Conservation (phyloP, 2,797 vertebrate species). For the Leontopithecus rosalia region DNA sequence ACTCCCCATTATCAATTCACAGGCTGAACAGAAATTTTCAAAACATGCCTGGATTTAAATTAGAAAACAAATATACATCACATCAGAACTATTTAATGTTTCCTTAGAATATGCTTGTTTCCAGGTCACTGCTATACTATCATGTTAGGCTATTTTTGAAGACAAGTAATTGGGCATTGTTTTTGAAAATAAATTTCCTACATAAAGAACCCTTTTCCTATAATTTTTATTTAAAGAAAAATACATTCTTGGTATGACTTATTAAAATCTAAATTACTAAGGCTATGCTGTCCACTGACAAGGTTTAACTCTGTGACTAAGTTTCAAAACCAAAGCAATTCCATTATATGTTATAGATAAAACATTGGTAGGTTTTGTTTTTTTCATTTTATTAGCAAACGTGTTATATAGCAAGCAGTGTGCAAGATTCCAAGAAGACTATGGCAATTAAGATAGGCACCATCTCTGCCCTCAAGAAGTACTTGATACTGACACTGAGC, state of each 20-base stretch:
- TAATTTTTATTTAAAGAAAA: conserved; percentile 29
- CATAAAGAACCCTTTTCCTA: background rate
- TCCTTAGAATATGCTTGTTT: background rate
- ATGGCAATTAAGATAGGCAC: background rate
- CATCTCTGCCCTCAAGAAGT: background rate
- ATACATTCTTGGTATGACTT: background rate
- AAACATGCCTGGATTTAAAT: background rate
- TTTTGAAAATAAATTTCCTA: conserved; percentile 38
- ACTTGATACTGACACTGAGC: background rate
- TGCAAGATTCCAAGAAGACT: background rate
- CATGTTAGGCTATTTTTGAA: background rate
- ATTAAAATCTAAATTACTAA: conserved; percentile 40
- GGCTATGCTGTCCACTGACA: background rate
- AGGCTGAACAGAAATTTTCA: conserved; percentile 15
- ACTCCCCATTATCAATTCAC: background rate
- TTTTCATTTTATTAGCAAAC: conserved; percentile 2
- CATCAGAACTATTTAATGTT: background rate
- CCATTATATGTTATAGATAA: background rate
- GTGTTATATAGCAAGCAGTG: background rate
- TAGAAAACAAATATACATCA: conserved; percentile 33
- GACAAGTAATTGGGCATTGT: background rate
- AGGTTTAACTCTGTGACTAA: background rate
- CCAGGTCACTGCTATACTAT: background rate
- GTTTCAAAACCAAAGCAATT: conserved; percentile 17
- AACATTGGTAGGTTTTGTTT: background rate